Evolutionary conservation across 2,113 vertebrate species (phyloP), one percentile per base, ranked within the genome.

Genomic region (Carassius auratus): DNA sequence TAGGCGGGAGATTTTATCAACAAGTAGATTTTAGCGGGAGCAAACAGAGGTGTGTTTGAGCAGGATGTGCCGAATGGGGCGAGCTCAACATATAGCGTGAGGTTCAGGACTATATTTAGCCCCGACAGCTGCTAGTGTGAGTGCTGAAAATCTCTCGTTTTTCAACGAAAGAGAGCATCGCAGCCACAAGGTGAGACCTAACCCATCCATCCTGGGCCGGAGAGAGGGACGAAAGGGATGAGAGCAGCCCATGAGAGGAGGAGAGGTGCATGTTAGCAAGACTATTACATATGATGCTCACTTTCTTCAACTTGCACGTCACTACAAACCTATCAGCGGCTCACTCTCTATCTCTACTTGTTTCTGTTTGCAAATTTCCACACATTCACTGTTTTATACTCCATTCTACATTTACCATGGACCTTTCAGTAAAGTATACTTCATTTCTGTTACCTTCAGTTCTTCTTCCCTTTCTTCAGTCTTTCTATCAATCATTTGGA

Each of bases 271-370:
- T 66, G 57, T 61, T 71, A 17, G 8, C 75, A 12, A 66, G 85
- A 3, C 33, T 30, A 36, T 77, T 77, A 85, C 52, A 77, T 57
- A n/a, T 26, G 23, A 42, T 38, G 64, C 52, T 80, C 66, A 73
- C 76, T 74, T 80, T 61, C 69, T 19, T 80, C 17, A 42, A 61
- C 84, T 85, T 42, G 13, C 36, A 83, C 78, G 73, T 83, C 50
- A 85, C 87, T 86, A 86, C 23, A 59, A 59, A 62, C 66, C 86
- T 84, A 26, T 84, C 38, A 78, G 15, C 55, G 26, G 15, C 84
- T 64, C 38, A 30, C 76, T 26, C 52, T 52, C 75, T 19, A 36
- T 74, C 66, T 86, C 74, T 73, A 48, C 64, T 55, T 1, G 23
- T 57, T 71, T 69, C 3, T 74, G 52, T 85, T 61, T 13, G 26